Percentiles rank a stretch among this genome's conserved stretches.
Conservation (phyloP, 2,113 vertebrate genomes). For the Rhadina sibilatrix region DNA sequence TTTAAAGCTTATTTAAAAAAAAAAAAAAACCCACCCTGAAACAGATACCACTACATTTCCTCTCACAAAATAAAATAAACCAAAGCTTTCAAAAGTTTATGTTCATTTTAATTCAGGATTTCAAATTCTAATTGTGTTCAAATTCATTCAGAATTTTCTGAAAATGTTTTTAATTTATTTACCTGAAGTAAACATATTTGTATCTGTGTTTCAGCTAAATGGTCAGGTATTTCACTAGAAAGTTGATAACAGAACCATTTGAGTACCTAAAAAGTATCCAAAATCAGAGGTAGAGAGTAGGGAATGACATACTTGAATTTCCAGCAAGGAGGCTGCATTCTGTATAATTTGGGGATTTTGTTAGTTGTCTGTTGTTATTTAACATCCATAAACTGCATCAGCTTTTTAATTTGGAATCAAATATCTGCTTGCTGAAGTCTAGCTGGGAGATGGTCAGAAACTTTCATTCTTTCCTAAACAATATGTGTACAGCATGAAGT, state of each 20-base stretch:
- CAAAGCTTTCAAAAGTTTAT: background rate
- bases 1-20: background rate
- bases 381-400: background rate
- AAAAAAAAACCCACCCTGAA: background rate
- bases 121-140: too few relatives aligned
- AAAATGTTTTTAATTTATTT: background rate
- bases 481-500: background rate
- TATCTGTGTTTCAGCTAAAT: background rate
- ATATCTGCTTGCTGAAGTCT: background rate
- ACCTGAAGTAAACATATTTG: background rate
- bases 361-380: background rate
- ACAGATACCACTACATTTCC: background rate
- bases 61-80: background rate
- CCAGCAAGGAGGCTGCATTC: background rate
- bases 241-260: background rate
- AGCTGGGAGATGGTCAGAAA: background rate
- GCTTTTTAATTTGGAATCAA: background rate
- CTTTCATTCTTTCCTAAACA: background rate
- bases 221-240: background rate
- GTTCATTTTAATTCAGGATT: background rate
- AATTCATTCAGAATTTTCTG: background rate
- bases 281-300: background rate
- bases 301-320: background rate
- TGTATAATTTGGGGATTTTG: background rate
- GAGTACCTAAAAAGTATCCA: background rate